A percentile compares a stretch with the other conserved stretches of the same genome.
Evolutionary conservation across 2,113 vertebrate species (phyloP).

Genomic region (Chunga burmeisteri): DNA sequence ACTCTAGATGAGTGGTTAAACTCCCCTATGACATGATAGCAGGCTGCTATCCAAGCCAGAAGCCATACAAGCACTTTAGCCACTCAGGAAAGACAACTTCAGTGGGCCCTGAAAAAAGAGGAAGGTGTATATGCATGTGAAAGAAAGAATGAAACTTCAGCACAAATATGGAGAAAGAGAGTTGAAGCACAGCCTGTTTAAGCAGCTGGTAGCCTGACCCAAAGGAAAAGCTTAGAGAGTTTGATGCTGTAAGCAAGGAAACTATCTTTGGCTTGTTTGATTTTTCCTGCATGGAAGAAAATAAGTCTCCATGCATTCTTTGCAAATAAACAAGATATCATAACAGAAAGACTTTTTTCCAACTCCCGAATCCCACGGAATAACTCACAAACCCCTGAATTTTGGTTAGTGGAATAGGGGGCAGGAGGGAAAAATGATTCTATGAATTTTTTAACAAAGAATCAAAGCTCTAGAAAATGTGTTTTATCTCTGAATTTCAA

Average conservation of each 20-base stretch:
- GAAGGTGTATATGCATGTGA: background rate
- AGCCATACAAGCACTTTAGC: background rate
- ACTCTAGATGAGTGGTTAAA: background rate
- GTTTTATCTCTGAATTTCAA: slow-evolving; percentile 13
- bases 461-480: background rate
- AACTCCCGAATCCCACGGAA: background rate
- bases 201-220: slow-evolving; percentile 32
- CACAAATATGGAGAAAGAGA: background rate
- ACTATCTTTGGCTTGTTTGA: background rate
- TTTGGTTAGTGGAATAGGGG: background rate
- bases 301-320: background rate
- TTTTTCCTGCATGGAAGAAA: background rate
- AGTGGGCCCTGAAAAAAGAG: background rate
- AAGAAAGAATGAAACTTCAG: background rate
- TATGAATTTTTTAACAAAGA: slow-evolving; percentile 21
- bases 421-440: background rate
- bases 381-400: background rate
- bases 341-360: background rate
- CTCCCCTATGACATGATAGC: background rate
- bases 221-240: background rate
- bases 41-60: background rate
- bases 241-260: slow-evolving; percentile 15
- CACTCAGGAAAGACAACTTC: background rate
- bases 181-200: background rate
- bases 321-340: slow-evolving; percentile 12